Evolutionary conservation across 2,888 invertebrate genomes (phyloP).

Genomic region (Cosmorhoe ocellata): DNA sequence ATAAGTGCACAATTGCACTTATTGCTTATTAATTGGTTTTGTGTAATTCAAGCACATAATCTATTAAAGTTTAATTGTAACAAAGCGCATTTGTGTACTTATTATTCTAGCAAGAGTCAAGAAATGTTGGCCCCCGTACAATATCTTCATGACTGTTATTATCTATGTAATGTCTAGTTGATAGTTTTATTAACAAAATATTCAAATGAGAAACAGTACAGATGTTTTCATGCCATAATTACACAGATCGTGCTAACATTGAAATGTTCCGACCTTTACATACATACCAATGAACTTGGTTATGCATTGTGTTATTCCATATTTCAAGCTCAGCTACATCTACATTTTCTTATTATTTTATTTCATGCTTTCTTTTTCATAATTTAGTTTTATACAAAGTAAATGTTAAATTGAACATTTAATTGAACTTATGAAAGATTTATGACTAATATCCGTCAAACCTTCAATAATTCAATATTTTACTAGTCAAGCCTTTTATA

Average conservation of each 20-base stretch:
- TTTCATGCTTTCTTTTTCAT: conserved; percentile 28
- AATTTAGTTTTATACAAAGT: conserved; percentile 20
- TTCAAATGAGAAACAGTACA: conserved; percentile 43
- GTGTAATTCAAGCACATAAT: neutral
- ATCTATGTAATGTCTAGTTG: conserved; percentile 30
- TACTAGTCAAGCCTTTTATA: too few species aligned
- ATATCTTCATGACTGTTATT: conserved; percentile 29
- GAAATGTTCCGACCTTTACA: conserved; percentile 6
- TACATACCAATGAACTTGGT: conserved; percentile 30
- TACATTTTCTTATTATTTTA: conserved; percentile 26
- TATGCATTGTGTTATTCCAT: conserved; percentile 31
- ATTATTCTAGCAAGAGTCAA: conserved; percentile 8
- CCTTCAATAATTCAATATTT: too few species aligned
- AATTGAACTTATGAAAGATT: too few species aligned
- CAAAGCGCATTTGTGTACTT: too few species aligned
- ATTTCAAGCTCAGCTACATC: conserved; percentile 33
- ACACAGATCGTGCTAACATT: conserved; percentile 48
- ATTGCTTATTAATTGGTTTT: neutral
- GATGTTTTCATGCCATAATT: conserved; percentile 70
- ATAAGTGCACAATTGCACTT: neutral
- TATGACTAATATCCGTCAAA: too few species aligned
- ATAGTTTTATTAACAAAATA: conserved; percentile 40
- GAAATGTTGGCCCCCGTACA: neutral
- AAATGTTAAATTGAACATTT: neutral
- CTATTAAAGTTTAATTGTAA: too few species aligned